Base-by-base conservation (phyloP, 2,113 vertebrate genomes). In the Sciurus niger region DNA sequence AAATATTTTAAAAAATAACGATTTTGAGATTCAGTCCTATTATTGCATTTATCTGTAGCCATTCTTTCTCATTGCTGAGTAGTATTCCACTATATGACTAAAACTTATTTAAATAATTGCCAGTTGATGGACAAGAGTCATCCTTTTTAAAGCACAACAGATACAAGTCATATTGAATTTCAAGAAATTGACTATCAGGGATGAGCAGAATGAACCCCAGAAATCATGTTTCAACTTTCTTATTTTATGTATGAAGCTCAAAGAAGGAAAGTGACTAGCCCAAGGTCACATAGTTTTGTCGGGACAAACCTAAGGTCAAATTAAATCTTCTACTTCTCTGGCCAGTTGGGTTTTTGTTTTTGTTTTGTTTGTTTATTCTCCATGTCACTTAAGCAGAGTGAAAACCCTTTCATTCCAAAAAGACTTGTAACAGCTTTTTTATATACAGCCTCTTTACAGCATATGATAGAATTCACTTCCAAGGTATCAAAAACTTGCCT, bases 381-480 rank as follows among this genome's bases (percentile, higher is more conserved):
- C 8, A 51, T 20, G 30, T 73, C 79, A 55, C 24, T 95, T 91
- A 76, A 73, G 68, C 13, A 84, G 60, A 78, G 32, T 16, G 48
- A 68, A 40, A 80, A 78, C 22, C 13, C 32, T 85, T 93, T 73
- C 4, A 63, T 73, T 95, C 73, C 89, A 83, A 43, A 94, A 76
- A 82, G 55, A 73, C 46, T 37, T 67, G 14, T 10, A 37, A 65
- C n/a, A 53, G 32, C 40, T 14, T 67, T 82, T 80, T 55, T 93
- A n/a, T 2, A 13, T 16, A 79, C 8, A 43, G 10, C 53, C 65
- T 28, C 37, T 4, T 51, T 22, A 58, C 79, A 73, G 18, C 25
- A 74, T 58, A n/a, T 8, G 17, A 89, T 20, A 34, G 11, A 58
- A n/a, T 90, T 74, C 80, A 72, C 24, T 89, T 65, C 13, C 24